Evolutionary conservation across 2,113 vertebrate genomes (phyloP).

Genomic region (Nycticorax nycticorax): DNA sequence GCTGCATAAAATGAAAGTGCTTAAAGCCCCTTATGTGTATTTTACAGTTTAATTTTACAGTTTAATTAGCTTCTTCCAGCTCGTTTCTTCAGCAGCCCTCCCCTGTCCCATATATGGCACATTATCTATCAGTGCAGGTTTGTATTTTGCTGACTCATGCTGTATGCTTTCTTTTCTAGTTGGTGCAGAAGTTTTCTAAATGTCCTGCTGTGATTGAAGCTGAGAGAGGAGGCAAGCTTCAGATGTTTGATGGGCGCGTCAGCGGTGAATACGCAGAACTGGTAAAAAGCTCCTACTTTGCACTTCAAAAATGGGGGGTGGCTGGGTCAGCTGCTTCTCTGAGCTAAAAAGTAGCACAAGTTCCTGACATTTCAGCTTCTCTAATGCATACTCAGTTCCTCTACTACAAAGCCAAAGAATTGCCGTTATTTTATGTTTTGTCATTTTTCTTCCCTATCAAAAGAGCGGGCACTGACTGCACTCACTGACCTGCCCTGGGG

Average conservation of each 20-base stretch:
- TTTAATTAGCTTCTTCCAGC: not conserved
- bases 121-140: fast-evolving
- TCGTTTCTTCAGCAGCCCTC: not conserved
- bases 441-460: not conserved
- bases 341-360: not conserved
- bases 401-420: not conserved
- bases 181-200: conserved; percentile 73
- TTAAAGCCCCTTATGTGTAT: fast-evolving
- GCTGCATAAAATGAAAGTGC: not conserved
- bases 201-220: conserved; percentile 67
- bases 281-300: conserved; percentile 33
- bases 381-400: not conserved
- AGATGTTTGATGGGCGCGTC: conserved; percentile 73
- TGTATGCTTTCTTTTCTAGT: conserved; percentile 18
- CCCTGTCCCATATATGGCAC: fast-evolving
- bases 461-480: not conserved
- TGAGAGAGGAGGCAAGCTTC: conserved; percentile 71
- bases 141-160: not conserved
- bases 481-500: too few species aligned
- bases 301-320: not conserved
- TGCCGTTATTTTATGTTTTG: fast-evolving
- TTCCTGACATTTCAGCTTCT: not conserved
- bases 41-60: not conserved
- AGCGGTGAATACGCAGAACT: conserved; percentile 67
- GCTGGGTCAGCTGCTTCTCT: not conserved